Evolutionary conservation across 1,140 invertebrate genomes (phyloP).

Genomic region (Melitaea cinxia): DNA sequence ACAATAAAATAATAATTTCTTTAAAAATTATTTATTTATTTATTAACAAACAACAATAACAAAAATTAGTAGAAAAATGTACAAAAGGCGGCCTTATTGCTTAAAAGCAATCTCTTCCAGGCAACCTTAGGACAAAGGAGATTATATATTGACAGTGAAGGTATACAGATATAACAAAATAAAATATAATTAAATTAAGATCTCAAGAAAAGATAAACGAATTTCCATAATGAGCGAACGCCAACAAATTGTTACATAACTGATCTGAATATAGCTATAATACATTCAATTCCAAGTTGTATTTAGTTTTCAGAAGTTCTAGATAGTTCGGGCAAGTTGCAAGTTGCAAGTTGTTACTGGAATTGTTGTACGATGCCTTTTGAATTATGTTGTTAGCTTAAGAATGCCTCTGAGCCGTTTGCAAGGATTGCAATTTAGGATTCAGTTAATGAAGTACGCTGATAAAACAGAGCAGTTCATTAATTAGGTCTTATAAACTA

Average conservation of each 20-base stretch:
- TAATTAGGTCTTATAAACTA: too few relatives aligned
- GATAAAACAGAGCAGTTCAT: neutral
- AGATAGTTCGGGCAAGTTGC: conserved; percentile 13
- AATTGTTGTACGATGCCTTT: conserved; percentile 18
- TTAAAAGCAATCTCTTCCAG: too few relatives aligned
- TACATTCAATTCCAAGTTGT: conserved; percentile 15
- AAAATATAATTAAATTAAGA: neutral
- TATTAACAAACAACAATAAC: too few relatives aligned
- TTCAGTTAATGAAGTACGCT: neutral
- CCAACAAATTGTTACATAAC: neutral
- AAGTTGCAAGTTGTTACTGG: conserved; percentile 11
- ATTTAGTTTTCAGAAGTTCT: conserved; percentile 8
- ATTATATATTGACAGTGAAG: too few relatives aligned
- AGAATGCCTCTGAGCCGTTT: conserved; percentile 18
- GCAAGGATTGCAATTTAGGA: conserved; percentile 4
- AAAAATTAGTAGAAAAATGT: too few relatives aligned
- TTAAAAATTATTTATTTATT: too few relatives aligned
- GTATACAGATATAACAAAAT: too few relatives aligned
- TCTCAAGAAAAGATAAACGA: neutral
- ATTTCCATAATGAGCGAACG: neutral
- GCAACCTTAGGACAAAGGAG: too few relatives aligned
- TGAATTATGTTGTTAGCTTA: conserved; percentile 19
- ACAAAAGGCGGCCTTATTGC: too few relatives aligned
- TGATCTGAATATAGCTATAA: neutral
- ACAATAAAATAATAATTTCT: too few relatives aligned